Evolutionary conservation across 2,888 invertebrate species (phyloP), one percentile per base, ranked within the genome.

Genomic region (Ellobium chinense): DNA sequence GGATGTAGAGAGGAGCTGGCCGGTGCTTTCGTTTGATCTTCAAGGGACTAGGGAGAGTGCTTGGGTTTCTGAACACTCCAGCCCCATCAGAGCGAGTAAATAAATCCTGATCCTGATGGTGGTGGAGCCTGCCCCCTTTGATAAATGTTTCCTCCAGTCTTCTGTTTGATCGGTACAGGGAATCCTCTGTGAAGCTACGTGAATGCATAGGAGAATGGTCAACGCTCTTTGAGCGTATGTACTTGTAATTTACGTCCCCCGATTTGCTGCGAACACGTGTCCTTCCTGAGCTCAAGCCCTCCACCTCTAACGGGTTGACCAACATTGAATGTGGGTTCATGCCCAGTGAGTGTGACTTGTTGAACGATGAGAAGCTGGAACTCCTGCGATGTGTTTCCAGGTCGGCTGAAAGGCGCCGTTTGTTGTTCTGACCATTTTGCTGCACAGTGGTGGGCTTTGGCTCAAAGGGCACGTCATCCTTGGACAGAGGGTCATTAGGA

Each of bases 31-130:
- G 88, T 83, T 91, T 91, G 36, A 89, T 87, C 84, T 90, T 89
- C 34, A 91, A 85, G 1, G 91, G 90, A 80, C 90, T 91, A 27
- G 89, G 87, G 36, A 96, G 95, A 85, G 96, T 95, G 85, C 96
- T 96, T 87, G 96, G 95, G 87, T 97, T 96, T 93, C 96, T 96
- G 84, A 97, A 94, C 91, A 97, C 96, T 56, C 96, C 95, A 86
- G 96, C 96, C 86, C 96, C 95, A 75, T 95, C 94, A 12, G 90
- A 89, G 68, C 86, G 86, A 3, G 90, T 87, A 27, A 80, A 83
- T 18, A 90, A 82, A 34, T 86, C 77, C 24, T 88, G 86, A 14
- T 87, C 85, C 12, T 77, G 72, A 27, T 85, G 83, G n/a, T 80
- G 82, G 37, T 81, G 78, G 14, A 73, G 72, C 60, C 82, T 78